Evolutionary conservation across 1,140 invertebrate genomes (phyloP).

Genomic region (Zaprionus lachaisei): DNA sequence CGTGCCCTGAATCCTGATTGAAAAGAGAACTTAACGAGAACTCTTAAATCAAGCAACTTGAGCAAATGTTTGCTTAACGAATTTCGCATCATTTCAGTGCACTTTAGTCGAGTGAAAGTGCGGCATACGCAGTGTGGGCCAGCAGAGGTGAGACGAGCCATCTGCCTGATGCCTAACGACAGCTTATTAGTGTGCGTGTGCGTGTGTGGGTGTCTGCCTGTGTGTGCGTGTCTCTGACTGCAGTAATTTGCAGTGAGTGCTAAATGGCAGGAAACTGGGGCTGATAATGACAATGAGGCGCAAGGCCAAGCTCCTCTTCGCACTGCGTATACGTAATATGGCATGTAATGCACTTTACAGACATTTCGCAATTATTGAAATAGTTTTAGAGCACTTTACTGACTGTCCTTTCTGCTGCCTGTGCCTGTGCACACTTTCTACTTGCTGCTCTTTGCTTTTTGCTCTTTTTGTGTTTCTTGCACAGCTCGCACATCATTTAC

Average conservation of each 20-base stretch:
- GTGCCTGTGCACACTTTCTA: background rate
- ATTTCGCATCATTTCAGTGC: constrained; percentile 21
- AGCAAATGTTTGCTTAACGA: background rate
- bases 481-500: constrained; percentile 22
- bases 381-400: constrained; percentile 17
- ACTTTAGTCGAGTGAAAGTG: constrained; percentile 39
- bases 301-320: background rate
- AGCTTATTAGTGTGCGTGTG: constrained; percentile 54
- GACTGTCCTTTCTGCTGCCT: background rate
- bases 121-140: constrained; percentile 28
- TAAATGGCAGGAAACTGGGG: constrained; percentile 20
- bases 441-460: background rate
- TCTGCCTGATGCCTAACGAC: constrained; percentile 40
- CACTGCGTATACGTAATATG: constrained; percentile 23
- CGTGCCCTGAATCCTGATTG: background rate
- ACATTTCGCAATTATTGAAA: constrained; percentile 26
- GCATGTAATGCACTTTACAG: constrained; percentile 16
- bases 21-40: background rate
- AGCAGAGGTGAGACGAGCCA: background rate
- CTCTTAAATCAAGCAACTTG: constrained; percentile 1
- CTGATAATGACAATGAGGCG: constrained; percentile 5
- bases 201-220: constrained; percentile 37
- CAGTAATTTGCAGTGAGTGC: constrained; percentile 26
- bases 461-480: background rate
- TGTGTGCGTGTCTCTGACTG: constrained; percentile 7